These are phyloP conservation scores for Sciurus vulgaris DNA, from an alignment of 2,797 vertebrate genomes.

Conservation along the genomic window DNA sequence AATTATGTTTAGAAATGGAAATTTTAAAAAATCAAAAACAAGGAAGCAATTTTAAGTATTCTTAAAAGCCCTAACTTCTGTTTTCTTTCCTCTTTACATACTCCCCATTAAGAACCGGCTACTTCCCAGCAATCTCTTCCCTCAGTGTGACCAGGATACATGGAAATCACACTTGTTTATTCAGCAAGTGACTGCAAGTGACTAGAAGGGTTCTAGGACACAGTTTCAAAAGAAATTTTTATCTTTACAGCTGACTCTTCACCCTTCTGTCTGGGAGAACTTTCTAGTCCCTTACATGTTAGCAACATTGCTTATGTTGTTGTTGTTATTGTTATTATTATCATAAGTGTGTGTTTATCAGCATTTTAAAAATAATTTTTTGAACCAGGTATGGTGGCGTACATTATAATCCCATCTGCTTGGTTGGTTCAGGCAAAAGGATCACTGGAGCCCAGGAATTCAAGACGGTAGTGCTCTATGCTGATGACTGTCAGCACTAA, in stretches of 20 bases:
- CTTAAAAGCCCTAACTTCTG: slow-evolving; percentile 10
- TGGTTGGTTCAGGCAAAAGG: not conserved
- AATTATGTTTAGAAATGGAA: slow-evolving; percentile 77
- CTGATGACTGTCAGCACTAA: not conserved
- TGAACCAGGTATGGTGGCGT: not conserved
- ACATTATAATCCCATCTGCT: not conserved
- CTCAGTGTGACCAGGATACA: not conserved
- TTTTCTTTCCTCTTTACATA: slow-evolving; percentile 62
- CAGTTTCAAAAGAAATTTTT: not conserved
- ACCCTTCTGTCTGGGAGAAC: not conserved
- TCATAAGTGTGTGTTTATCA: not conserved
- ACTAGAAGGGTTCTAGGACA: not conserved
- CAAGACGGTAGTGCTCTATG: not conserved
- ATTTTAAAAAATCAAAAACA: slow-evolving; percentile 61
- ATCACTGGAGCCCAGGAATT: not conserved
- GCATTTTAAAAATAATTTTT: slow-evolving; percentile 33
- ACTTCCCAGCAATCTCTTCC: not conserved
- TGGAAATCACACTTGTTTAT: not conserved
- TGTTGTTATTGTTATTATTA: not conserved
- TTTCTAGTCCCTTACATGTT: not conserved
- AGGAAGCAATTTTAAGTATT: slow-evolving; percentile 59
- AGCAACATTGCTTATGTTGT: not conserved
- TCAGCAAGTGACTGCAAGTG: not conserved
- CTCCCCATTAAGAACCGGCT: not conserved
- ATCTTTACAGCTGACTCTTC: slow-evolving; percentile 28